Base-by-base conservation (phyloP, 1,140 invertebrate species). In the Eumaeus atala region DNA sequence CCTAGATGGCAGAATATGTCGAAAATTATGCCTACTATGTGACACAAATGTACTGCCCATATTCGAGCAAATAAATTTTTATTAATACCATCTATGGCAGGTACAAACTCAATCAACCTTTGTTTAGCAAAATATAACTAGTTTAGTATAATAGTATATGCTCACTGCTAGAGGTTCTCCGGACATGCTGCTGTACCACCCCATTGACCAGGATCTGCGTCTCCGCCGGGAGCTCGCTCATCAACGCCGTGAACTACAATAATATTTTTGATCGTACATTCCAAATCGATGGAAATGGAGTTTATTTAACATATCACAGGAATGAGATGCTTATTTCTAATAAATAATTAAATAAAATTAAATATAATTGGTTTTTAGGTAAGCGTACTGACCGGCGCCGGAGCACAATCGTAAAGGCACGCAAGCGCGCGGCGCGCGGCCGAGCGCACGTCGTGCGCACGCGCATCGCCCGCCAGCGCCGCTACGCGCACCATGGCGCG, bases 351-450 rank as follows among this genome's bases (percentile, higher is more conserved):
- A 35, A 35, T 9, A 35, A 7, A 35, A 9, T 35, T n/a, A n/a
- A n/a, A 28, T 6, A 28, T 2, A 28, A 6, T 28, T 28, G 2
- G 21, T 28, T 28, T 28, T 3, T 28, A 28, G 6, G 21, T 28
- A 6, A 14, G 38, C n/a, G 12, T 63, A 72, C 70, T 92, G 80
- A 96, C 94, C 1, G 95, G 91, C 38, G 95, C 92, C 0, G 81
- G 81, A 86, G 97, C 96, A 54, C 96, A 91, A 89, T 97, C 96
- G 82, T 97, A 98, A 18, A 98, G 88, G 5, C 93, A 92, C 44
- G 96, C 91, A 42, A 98, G 87, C 38, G 95, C 94, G 47, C 91
- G 90, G 56, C 95, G 91, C 2, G 96, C 93, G 48, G 91, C 92
- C 56, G 92, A 91, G 64, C 95, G 89, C 37, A 97, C 91, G 66